A percentile compares a stretch with the other conserved stretches of the same genome.
Conservation (phyloP, 2,113 vertebrate species). For the Misgurnus mizolepis region DNA sequence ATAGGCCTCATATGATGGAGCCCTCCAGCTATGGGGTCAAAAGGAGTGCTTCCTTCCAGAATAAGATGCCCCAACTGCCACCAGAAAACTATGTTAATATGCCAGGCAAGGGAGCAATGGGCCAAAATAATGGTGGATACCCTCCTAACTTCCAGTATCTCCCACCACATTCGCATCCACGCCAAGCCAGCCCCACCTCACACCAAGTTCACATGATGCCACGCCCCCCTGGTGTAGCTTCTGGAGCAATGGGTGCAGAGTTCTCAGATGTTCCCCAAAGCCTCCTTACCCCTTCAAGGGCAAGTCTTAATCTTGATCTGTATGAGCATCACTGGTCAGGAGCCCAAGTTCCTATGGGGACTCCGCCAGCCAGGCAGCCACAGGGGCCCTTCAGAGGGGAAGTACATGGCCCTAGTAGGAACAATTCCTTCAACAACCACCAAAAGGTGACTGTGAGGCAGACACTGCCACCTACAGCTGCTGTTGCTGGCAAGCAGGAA, state of each 20-base stretch:
- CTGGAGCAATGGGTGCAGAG: constrained; percentile 75
- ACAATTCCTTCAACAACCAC: constrained; percentile 92
- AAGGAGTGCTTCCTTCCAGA: constrained; percentile 94
- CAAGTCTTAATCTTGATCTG: constrained; percentile 90
- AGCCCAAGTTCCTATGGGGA: constrained; percentile 79
- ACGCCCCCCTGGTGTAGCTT: constrained; percentile 74
- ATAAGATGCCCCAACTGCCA: constrained; percentile 77
- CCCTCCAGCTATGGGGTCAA: constrained; percentile 85
- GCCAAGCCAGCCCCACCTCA: constrained; percentile 85
- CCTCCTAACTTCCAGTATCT: constrained; percentile 76
- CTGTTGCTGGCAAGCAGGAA: constrained; percentile 76
- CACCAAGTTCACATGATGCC: constrained; percentile 88
- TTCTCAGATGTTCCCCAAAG: constrained; percentile 85
- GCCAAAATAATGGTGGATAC: constrained; percentile 78
- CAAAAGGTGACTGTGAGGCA: constrained; percentile 81
- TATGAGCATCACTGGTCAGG: constrained; percentile 87
- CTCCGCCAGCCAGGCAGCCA: constrained; percentile 72
- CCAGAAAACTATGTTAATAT: constrained; percentile 82
- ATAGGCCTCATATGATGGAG: constrained; percentile 85
- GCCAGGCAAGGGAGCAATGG: constrained; percentile 80
- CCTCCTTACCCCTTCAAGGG: constrained; percentile 84
- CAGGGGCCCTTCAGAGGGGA: constrained; percentile 86
- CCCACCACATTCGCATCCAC: constrained; percentile 83
- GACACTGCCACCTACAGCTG: constrained; percentile 66
- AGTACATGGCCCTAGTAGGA: constrained; percentile 84